Evolutionary conservation across 2,888 invertebrate genomes (phyloP), one percentile per base, ranked within the genome.

Genomic region (Saturnia pavonia): DNA sequence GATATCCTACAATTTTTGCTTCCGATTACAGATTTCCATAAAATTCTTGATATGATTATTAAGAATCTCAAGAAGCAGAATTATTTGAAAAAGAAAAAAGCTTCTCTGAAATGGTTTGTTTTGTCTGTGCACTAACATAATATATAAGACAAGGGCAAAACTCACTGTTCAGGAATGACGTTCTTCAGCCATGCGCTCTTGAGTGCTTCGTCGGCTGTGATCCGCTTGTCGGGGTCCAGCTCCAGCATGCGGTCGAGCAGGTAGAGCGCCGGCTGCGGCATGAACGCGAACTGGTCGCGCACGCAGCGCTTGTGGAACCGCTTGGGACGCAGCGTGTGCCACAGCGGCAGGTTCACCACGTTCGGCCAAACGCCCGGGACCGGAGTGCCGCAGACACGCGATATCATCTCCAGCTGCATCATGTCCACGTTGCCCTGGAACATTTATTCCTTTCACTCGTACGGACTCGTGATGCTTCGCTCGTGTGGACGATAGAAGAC

Each of bases 281-380:
- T 97, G 89, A 97, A 98, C 70, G 97, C 95, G 92, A 99, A 99
- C 83, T 99, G 98, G 80, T 99, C 99, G 45, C 98, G 95, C 70
- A 99, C 94, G 78, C 97, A 95, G 74, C 99, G 95, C 80, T 98
- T 95, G 94, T 99, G 97, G 77, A 96, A 96, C 48, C 97, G 97
- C 94, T 98, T 99, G 54, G 98, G 98, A 81, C 98, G 97, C 67
- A 99, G 95, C 43, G 97, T 97, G 87, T 97, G 97, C 95, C 98
- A 99, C 6, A 97, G 95, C 0, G 99, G 99, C 78, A 99, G 94
- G 85, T 97, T 97, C 75, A 98, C 98, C 68, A 99, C 99, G 85
- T 97, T 95, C 12, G 99, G 99, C 99, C 99, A 99, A 57, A 98
- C 98, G 65, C 98, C 98, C 0, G 99, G 99, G 57, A 97, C 96